Evolutionary conservation across 2,888 invertebrate species (phyloP), one percentile per base, ranked within the genome.

Genomic region (Lepas anatifera): DNA sequence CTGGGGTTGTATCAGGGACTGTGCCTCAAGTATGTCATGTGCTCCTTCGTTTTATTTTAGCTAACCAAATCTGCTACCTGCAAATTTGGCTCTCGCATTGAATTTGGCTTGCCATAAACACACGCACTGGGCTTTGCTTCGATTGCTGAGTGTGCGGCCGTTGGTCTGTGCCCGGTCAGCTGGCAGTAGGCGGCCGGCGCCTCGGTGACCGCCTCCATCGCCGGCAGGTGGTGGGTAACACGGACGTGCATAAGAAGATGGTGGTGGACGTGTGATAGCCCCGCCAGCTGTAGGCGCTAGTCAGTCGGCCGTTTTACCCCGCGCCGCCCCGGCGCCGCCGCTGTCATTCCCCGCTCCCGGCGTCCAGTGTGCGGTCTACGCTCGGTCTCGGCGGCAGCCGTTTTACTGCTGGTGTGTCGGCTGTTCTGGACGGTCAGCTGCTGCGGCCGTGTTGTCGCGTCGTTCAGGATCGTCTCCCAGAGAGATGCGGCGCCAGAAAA

Each of bases 211-310:
- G 11, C n/a, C 25, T 25, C 43, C 25, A 22, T 25, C 25, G 25
- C 8, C 48, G 80, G 50, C 79, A 85, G 85, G 86, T 98, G 78
- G 97, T 99, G 78, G 97, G 97, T 79, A 96, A 95, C 83, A 95
- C 99, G 77, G 98, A 99, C 85, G 97, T 99, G 79, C 98, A 99
- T 85, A 99, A 99, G 89, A 99, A 99, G 85, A 99, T 99, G 99
- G 98, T 99, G 78, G 98, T 99, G 77, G 98, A 99, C 84, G 97
- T 99, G 81, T 98, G 90, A 87, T n/a, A n/a, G n/a, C n/a, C n/a
- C n/a, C n/a, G n/a, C n/a, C n/a, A n/a, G 71, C 27, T 41, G 48
- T 8, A 4, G 3, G 46, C 4, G 46, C 48, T 48, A 22, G 16
- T 1, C 10, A 46, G 43, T 46, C 3, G 16, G 22, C 7, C 43